Conservation (phyloP, 2,113 vertebrate genomes). For the Bothrops jararaca region DNA sequence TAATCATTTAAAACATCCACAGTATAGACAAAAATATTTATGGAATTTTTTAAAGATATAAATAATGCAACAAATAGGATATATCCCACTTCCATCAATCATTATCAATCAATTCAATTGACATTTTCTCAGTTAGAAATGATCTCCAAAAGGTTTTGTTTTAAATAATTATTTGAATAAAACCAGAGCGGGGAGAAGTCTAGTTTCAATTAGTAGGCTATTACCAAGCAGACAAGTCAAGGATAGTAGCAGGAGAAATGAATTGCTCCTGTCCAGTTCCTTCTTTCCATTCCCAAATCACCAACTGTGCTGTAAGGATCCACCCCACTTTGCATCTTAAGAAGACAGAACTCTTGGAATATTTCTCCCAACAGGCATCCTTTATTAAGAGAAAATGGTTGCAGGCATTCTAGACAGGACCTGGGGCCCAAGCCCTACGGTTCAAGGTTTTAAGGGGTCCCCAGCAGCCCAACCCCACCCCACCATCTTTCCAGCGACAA, state of each 20-base stretch:
- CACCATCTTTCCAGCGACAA: no score
- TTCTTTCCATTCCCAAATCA: not conserved
- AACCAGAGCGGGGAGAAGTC: not conserved
- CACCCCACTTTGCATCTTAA: no score
- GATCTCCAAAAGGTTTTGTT: not conserved
- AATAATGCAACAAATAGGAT: not conserved
- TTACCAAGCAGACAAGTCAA: not conserved
- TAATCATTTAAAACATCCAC: not conserved
- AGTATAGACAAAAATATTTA: not conserved
- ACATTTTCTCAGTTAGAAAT: not conserved
- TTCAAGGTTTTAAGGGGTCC: no score
- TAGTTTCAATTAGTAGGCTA: not conserved
- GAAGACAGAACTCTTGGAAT: no score
- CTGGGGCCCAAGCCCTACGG: no score
- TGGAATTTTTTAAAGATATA: not conserved
- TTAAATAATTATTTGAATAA: not conserved
- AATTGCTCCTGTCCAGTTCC: not conserved
- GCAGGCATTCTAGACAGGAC: no score
- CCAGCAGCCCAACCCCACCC: no score
- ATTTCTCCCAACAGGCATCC: no score
- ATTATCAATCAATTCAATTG: not conserved
- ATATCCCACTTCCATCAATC: not conserved
- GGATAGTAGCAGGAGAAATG: not conserved
- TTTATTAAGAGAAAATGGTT: no score
- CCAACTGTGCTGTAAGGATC: no score